Evolutionary conservation across 2,888 invertebrate genomes (phyloP).

Genomic region (Drosophila paramelanica): DNA sequence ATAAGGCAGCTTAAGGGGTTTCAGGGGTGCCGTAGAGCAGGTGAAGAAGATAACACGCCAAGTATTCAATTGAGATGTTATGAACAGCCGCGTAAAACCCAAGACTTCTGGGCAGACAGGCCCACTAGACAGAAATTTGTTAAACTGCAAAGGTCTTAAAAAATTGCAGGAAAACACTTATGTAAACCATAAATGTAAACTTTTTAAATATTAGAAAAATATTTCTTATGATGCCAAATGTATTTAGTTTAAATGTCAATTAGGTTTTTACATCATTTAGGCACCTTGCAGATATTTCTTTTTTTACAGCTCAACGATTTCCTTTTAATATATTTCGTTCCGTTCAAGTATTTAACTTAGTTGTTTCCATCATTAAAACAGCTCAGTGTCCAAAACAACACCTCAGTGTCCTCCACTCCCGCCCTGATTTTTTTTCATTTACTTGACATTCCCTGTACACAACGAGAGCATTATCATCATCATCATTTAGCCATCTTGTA

Average conservation of each 20-base stretch:
- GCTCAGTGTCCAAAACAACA: background rate
- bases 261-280: too few relatives aligned
- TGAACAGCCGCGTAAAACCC: background rate
- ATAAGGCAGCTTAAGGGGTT: too few relatives aligned
- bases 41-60: too few relatives aligned
- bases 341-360: background rate
- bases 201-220: too few relatives aligned
- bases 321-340: too few relatives aligned
- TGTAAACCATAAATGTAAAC: too few relatives aligned
- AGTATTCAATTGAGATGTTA: too few relatives aligned
- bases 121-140: background rate
- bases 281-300: too few relatives aligned
- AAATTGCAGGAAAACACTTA: background rate
- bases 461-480: conserved; percentile 19
- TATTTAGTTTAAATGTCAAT: too few relatives aligned
- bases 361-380: background rate
- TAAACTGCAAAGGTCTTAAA: background rate
- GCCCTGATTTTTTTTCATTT: conserved; percentile 5
- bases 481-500: conserved; percentile 23
- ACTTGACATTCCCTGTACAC: background rate
- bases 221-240: too few relatives aligned
- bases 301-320: too few relatives aligned
- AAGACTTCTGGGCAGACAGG: background rate
- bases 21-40: too few relatives aligned
- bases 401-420: background rate